phyloP scores from a whole-genome alignment of 2,888 invertebrate species.

The Julus scandinavius region DNA sequence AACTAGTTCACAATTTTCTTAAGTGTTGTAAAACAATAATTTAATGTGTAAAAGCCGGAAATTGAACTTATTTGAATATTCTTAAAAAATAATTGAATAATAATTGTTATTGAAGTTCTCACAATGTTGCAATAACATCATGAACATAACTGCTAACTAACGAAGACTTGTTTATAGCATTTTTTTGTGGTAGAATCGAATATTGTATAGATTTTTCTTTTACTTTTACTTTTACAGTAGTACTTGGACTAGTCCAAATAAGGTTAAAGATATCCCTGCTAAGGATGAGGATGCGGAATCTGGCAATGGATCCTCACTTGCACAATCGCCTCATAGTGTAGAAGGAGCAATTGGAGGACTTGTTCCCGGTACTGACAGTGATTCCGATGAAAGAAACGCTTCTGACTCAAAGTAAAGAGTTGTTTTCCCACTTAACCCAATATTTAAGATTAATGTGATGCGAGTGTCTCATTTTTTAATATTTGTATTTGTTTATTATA shows the following conservation, averaged over 20 bases:
- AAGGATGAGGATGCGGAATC: conserved; percentile 94
- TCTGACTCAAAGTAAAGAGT: conserved; percentile 62
- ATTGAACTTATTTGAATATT: too few species aligned
- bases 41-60: too few species aligned
- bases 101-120: too few species aligned
- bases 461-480: background rate
- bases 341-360: conserved; percentile 76
- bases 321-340: conserved; percentile 91
- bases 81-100: too few species aligned
- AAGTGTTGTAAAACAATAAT: too few species aligned
- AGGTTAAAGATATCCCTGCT: conserved; percentile 57
- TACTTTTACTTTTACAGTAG: conserved; percentile 55
- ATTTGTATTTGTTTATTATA: conserved; percentile 53
- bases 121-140: too few species aligned
- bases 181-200: background rate
- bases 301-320: conserved; percentile 94
- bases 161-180: too few species aligned
- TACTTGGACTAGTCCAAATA: conserved; percentile 54
- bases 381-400: conserved; percentile 79
- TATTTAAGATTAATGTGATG: background rate
- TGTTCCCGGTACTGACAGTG: conserved; percentile 72
- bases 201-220: too few species aligned
- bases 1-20: background rate
- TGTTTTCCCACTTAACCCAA: background rate
- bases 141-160: too few species aligned